phyloP scores from a whole-genome alignment of 2,888 invertebrate species.

The Dyspetes luteomarginatus region DNA sequence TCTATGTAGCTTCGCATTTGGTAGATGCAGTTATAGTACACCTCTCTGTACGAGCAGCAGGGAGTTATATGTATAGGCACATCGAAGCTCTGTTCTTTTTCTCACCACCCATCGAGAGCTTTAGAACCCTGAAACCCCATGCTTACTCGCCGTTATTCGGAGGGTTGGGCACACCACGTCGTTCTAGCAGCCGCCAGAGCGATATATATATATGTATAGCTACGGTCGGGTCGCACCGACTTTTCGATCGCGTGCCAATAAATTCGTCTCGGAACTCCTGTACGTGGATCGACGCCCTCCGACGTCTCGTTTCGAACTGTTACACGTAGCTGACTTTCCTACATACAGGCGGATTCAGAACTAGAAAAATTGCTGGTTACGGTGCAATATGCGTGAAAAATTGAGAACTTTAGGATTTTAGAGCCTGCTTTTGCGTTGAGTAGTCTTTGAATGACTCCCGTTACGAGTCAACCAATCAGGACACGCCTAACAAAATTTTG shows the following conservation, averaged over 20 bases:
- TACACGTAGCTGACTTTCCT: conserved; percentile 1
- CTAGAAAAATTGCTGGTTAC: too few species aligned
- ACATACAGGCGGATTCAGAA: neutral
- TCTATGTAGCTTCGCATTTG: neutral
- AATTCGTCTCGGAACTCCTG: conserved; percentile 60
- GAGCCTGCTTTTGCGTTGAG: too few species aligned
- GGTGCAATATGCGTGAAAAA: too few species aligned
- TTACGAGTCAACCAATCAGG: too few species aligned
- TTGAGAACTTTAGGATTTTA: too few species aligned
- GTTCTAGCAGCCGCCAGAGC: conserved; percentile 4
- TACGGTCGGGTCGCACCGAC: conserved; percentile 31
- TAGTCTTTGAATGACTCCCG: too few species aligned
- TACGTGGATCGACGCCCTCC: conserved; percentile 48
- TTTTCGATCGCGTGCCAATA: conserved; percentile 69
- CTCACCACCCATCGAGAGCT: conserved; percentile 25
- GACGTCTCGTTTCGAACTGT: conserved; percentile 57
- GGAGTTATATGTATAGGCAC: conserved; percentile 15
- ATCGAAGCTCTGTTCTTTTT: conserved; percentile 50
- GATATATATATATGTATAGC: neutral
- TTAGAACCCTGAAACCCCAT: conserved; percentile 1
- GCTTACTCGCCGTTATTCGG: conserved; percentile 7
- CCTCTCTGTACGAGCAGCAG: conserved; percentile 27
- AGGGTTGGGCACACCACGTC: conserved; percentile 41
- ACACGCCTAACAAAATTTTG: too few species aligned
- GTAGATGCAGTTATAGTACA: neutral